Evolutionary conservation across 2,888 invertebrate genomes (phyloP).

Genomic region (Nezara viridula): DNA sequence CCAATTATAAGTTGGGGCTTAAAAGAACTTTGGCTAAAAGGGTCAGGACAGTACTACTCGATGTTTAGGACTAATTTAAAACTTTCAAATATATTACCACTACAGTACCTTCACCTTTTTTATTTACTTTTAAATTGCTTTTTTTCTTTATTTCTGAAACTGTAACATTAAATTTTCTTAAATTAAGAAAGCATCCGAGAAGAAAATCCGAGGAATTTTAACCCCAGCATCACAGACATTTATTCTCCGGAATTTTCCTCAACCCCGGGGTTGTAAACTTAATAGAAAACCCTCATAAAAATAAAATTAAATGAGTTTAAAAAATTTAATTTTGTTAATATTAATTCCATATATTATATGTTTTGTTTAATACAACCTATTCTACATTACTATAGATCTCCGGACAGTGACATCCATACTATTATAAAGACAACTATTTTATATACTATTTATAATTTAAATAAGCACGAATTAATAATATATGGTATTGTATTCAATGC

Average conservation of each 20-base stretch:
- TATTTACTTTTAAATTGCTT: background rate
- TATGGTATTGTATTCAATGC: no score
- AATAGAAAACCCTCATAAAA: background rate
- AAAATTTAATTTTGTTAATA: no score
- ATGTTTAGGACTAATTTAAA: slow-evolving; percentile 22
- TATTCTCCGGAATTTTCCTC: background rate
- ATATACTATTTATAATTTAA: no score
- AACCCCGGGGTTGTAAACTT: background rate
- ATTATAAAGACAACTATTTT: no score
- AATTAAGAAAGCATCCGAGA: background rate
- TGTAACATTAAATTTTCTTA: slow-evolving; percentile 10
- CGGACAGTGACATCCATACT: no score
- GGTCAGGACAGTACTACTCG: background rate
- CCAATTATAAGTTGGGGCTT: slow-evolving; percentile 25
- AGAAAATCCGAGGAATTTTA: background rate
- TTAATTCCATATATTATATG: no score
- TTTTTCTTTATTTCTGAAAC: background rate
- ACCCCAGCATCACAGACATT: background rate
- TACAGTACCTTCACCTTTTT: background rate
- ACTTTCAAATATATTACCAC: slow-evolving; percentile 26
- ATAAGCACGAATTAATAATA: no score
- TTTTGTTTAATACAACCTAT: no score
- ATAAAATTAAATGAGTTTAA: no score
- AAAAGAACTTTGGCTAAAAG: background rate
- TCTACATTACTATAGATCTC: no score